Base-by-base conservation (phyloP, 1,140 invertebrate genomes). In the Solen grandis region DNA sequence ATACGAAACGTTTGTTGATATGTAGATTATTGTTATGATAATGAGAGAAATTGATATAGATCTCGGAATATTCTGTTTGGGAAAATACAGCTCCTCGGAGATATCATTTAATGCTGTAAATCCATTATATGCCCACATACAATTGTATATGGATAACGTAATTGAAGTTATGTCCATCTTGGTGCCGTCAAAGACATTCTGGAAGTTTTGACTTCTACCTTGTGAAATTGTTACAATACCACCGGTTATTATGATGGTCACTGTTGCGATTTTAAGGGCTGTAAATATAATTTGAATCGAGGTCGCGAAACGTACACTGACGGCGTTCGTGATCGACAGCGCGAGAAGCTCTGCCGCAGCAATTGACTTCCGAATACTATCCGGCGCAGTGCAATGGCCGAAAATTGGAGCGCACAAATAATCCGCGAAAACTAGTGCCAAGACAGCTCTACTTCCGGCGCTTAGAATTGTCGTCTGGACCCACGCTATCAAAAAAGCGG, bases 381-480 rank as follows among this genome's bases (percentile, higher is more conserved):
- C 60, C 5, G 81, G 74, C 14, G 74, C 41, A 14, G 5, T 29
- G 36, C 81, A 83, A 13, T 22, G 36, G 14, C 50, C 55, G 54
- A 79, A 79, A 33, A 83, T 65, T 31, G 68, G 76, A n/a, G n/a
- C n/a, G n/a, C n/a, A n/a, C n/a, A n/a, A n/a, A n/a, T n/a, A n/a
- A n/a, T n/a, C n/a, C n/a, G n/a, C n/a, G n/a, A n/a, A n/a, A n/a
- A n/a, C n/a, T n/a, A n/a, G n/a, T n/a, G n/a, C n/a, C n/a, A n/a
- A 31, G 77, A 85, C 54, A 22, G 77, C 35, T 97, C 33, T 31
- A 22, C 27, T 5, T 16, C 97, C 97, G 72, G 97, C 93, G 59
- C 99, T 97, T 85, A 74, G 38, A 5, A 85, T 50, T 25, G 78
- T 65, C n/a, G 5, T 57, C 14, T 77, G 52, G 29, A 57, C 35